These are phyloP conservation scores for Sciurus vulgaris DNA, from an alignment of 2,797 vertebrate species.

Conservation along the genomic window DNA sequence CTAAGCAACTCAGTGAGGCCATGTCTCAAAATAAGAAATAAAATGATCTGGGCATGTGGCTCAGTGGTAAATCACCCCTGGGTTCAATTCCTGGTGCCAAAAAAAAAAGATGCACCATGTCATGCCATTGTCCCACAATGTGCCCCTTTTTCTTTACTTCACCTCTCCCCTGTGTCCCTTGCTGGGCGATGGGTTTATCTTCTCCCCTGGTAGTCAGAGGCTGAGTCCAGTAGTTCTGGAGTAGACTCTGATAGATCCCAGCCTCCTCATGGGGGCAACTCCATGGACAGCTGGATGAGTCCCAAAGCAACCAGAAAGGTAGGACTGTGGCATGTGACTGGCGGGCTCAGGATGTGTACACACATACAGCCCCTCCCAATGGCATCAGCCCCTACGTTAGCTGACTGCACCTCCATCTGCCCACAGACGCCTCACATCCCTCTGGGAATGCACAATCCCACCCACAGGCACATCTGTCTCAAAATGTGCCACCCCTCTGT, in stretches of 20 bases:
- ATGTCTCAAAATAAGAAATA: too few species aligned
- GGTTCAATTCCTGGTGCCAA: too few species aligned
- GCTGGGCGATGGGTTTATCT: not conserved
- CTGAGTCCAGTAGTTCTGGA: slow-evolving; percentile 7
- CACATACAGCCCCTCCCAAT: not conserved
- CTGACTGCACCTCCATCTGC: not conserved
- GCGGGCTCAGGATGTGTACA: not conserved
- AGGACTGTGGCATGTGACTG: not conserved
- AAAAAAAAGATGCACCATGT: too few species aligned
- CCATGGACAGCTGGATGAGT: not conserved
- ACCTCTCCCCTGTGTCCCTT: not conserved
- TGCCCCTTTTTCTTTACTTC: not conserved
- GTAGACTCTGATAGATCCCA: not conserved
- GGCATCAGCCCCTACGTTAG: not conserved
- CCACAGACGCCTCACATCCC: not conserved
- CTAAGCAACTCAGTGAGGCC: too few species aligned
- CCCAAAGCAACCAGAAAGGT: slow-evolving; percentile 31
- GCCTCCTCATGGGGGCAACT: not conserved
- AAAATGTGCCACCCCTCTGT: not conserved
- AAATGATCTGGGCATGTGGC: too few species aligned
- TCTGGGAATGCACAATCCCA: not conserved
- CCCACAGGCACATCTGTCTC: not conserved
- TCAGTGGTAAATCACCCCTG: too few species aligned
- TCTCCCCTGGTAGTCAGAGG: not conserved
- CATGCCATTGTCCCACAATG: not conserved